These are phyloP conservation scores for Phymatocera aterrima DNA, from an alignment of 2,888 invertebrate species.

Conservation along the genomic window DNA sequence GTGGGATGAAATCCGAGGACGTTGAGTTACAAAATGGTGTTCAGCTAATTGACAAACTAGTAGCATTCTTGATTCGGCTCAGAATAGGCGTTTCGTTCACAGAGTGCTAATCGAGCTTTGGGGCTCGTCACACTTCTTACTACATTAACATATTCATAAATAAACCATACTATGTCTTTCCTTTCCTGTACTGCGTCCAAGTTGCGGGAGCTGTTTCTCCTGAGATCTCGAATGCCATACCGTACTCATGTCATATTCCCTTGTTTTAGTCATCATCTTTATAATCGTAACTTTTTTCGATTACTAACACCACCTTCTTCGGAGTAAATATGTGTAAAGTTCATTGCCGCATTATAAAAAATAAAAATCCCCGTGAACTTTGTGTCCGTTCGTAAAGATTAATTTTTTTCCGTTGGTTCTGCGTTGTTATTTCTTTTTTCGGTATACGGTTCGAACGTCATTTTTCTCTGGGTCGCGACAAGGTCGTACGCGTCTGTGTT, in stretches of 20 bases:
- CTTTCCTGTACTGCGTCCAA: background rate
- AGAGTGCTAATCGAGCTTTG: background rate
- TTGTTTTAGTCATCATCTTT: background rate
- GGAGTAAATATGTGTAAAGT: no score
- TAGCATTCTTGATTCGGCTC: background rate
- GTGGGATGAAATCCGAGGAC: slow-evolving; percentile 23
- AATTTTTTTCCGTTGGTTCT: no score
- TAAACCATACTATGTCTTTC: background rate
- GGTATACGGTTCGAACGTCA: no score
- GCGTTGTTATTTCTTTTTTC: no score
- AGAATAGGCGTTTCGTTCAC: background rate
- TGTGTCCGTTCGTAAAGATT: no score
- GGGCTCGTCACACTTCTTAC: background rate
- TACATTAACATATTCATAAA: slow-evolving; percentile 24
- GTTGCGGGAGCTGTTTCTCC: background rate
- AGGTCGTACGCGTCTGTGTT: background rate
- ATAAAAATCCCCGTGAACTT: no score
- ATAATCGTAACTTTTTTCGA: background rate
- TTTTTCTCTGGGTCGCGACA: background rate
- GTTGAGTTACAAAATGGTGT: background rate
- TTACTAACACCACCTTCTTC: no score
- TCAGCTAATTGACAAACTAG: background rate
- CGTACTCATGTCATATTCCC: slow-evolving; percentile 4
- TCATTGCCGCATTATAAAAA: no score
- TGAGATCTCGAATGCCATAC: background rate